Base-by-base conservation (phyloP, 1,140 invertebrate species). In the Drosophila pseudoananassae region DNA sequence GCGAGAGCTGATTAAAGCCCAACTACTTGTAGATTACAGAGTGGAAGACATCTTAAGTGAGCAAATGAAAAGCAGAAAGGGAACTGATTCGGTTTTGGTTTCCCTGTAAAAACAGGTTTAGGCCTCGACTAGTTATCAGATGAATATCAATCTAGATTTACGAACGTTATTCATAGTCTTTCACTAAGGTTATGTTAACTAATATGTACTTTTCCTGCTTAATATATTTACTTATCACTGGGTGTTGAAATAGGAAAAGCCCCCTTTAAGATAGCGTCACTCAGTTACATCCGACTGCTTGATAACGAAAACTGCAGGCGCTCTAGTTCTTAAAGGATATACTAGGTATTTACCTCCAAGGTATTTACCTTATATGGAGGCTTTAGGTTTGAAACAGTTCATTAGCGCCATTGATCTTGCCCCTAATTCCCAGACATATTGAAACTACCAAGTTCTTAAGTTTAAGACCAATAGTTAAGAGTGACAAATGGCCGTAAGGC, bases 401-500 rank as follows among this genome's bases (percentile, higher is more conserved):
- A 43, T 38, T 56, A 70, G 51, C 38, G 27, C 63, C 66, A 70
- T 70, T 70, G 51, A 69, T 69, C 66, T 70, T 47, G 23, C 17
- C 4, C 6, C 5, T 69, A 56, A 69, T 59, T 29, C 65, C 50
- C 40, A 27, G 15, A 27, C 40, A 69, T 45, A 69, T 69, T 55
- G 17, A 45, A 36, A 27, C 66, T 54, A 69, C 29, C 51, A 17
- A 56, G 63, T 70, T 36, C 43, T 69, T 69, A 31, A 10, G 5
- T 15, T 14, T 70, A 64, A 66, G 63, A 23, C 63, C 46, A n/a
- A 43, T 43, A 15, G 40, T 15, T 17, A 36, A 12, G 33, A 4
- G 33, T 36, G 33, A 36, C 33, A 36, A 36, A 56, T 69, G 56
- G 63, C 14, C 38, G 9, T 1, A 25, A 14, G 9, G 29, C 33